A percentile compares a stretch with the other conserved stretches of the same genome.
Evolutionary conservation across 2,113 vertebrate genomes (phyloP).

Genomic region (Otis tarda): DNA sequence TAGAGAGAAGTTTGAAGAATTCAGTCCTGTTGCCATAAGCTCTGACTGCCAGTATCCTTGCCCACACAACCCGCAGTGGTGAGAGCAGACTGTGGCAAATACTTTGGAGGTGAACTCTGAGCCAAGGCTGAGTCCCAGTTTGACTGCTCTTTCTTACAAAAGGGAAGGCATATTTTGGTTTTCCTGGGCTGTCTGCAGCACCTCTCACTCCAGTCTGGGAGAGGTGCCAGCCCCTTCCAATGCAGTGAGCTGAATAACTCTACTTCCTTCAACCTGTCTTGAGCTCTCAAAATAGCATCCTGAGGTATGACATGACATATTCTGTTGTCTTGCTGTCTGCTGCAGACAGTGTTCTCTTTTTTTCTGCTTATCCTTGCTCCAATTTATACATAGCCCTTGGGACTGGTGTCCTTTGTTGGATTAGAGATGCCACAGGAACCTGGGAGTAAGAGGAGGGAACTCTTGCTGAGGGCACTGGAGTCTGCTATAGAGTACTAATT

Average conservation of each 20-base stretch:
- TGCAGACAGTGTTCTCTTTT: not conserved
- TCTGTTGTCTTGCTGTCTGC: slow-evolving; percentile 29
- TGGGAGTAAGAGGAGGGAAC: not conserved
- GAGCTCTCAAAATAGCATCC: slow-evolving; percentile 46
- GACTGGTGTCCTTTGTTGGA: not conserved
- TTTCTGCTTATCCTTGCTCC: not conserved
- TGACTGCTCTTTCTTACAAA: not conserved
- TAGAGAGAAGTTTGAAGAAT: not conserved
- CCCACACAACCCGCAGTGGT: accelerated
- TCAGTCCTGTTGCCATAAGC: not conserved
- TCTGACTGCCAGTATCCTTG: not conserved
- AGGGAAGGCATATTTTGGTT: slow-evolving; percentile 33
- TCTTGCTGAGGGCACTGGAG: not conserved
- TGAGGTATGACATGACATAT: slow-evolving; percentile 19
- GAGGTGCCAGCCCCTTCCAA: slow-evolving; percentile 2
- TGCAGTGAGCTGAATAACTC: slow-evolving; percentile 18
- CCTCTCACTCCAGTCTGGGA: slow-evolving; percentile 35
- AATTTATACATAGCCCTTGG: not conserved
- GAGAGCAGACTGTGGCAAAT: not conserved
- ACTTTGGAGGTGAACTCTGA: not conserved
- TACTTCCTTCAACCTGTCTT: slow-evolving; percentile 39
- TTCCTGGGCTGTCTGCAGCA: slow-evolving; percentile 37
- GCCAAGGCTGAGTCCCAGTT: slow-evolving; percentile 9
- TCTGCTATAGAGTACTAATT: not conserved
- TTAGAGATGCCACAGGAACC: not conserved